Conservation (phyloP, 64 coral and sea anemone species). For the Montipora cactus region DNA sequence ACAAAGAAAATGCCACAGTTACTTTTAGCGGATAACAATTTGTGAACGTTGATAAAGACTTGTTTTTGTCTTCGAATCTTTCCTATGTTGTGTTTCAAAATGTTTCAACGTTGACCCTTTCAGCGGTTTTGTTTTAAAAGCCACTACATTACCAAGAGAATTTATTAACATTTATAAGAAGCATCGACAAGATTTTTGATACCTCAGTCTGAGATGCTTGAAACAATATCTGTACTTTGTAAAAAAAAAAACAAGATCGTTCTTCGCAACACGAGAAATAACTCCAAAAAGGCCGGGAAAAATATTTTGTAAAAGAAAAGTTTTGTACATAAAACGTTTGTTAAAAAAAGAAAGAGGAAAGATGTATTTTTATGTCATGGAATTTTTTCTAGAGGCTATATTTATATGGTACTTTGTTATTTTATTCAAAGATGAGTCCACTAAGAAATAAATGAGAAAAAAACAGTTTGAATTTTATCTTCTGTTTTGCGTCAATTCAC, state of each 20-base stretch:
- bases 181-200: neutral
- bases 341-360: constrained; percentile 36
- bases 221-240: constrained; percentile 15
- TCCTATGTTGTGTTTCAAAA: neutral
- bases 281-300: neutral
- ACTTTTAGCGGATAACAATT: neutral
- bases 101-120: neutral
- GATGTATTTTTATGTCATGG: constrained; percentile 67
- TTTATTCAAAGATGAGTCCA: constrained; percentile 45
- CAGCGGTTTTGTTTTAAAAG: constrained; percentile 31
- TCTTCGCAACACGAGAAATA: neutral
- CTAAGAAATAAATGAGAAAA: constrained; percentile 25
- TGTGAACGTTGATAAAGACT: neutral
- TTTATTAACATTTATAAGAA: neutral
- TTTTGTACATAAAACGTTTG: constrained; percentile 40
- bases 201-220: neutral
- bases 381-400: constrained; percentile 59
- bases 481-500: neutral
- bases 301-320: constrained; percentile 23
- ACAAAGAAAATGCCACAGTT: too few species aligned
- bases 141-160: neutral
- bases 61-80: neutral
- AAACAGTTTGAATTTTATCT: constrained; percentile 27
- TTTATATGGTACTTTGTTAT: constrained; percentile 55
- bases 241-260: neutral